phyloP scores from a whole-genome alignment of 2,113 vertebrate genomes.

The Acanthisitta chloris region DNA sequence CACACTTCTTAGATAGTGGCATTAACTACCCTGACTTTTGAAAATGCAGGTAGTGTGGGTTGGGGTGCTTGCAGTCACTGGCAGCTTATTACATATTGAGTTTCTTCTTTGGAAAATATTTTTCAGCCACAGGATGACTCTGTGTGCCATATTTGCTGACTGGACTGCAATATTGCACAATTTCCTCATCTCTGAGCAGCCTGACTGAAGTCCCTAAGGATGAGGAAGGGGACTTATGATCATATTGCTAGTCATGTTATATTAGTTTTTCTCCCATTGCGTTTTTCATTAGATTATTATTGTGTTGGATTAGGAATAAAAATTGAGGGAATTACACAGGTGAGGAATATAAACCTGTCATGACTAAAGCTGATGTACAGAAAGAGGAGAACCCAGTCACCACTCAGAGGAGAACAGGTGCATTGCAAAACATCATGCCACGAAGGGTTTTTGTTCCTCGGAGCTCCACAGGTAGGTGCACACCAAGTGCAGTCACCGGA shows the following conservation, averaged over 20 bases:
- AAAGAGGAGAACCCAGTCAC: neutral
- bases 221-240: neutral
- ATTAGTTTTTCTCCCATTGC: neutral
- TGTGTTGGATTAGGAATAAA: neutral
- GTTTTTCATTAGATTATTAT: neutral
- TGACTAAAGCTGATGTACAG: neutral
- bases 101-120: neutral
- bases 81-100: neutral
- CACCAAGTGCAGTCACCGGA: fast-evolving
- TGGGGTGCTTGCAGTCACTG: neutral
- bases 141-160: neutral
- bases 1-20: neutral
- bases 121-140: neutral
- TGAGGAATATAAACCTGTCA: neutral
- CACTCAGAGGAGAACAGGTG: neutral
- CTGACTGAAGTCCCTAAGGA: neutral
- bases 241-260: fast-evolving
- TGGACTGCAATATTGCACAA: neutral
- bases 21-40: neutral
- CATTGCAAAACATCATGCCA: neutral
- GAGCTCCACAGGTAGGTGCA: neutral
- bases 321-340: neutral
- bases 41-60: neutral
- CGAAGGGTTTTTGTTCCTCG: neutral
- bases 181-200: neutral